phyloP scores from a whole-genome alignment of 2,113 vertebrate genomes.

The Cnemophilus loriae region DNA sequence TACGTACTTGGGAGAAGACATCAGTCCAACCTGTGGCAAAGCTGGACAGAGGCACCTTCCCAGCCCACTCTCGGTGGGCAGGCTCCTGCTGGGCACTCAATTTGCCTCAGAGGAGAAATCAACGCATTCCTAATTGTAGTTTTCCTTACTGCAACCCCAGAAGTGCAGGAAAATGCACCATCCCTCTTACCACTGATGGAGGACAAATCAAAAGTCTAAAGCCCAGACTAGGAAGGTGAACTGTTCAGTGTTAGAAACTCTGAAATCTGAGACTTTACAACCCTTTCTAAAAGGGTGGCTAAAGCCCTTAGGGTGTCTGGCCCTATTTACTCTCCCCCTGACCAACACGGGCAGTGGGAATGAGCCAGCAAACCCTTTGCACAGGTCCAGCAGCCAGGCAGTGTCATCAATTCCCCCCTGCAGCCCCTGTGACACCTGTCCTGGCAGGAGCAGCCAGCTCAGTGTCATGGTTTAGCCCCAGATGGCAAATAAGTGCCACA shows the following conservation, averaged over 20 bases:
- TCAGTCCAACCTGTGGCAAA: not conserved
- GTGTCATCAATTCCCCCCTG: not conserved
- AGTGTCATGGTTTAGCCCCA: rapidly evolving
- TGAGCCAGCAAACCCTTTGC: not conserved
- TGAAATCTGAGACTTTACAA: not conserved
- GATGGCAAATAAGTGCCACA: not conserved
- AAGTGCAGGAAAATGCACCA: not conserved
- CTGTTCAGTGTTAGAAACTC: not conserved
- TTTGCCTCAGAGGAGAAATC: not conserved
- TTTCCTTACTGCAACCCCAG: not conserved
- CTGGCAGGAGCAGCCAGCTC: not conserved
- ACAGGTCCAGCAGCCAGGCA: not conserved
- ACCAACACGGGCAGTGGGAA: rapidly evolving
- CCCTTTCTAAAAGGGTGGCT: not conserved
- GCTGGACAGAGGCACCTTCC: not conserved
- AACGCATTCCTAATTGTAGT: not conserved
- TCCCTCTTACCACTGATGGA: not conserved
- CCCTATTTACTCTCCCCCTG: not conserved
- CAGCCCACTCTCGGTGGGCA: not conserved
- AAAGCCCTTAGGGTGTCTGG: not conserved
- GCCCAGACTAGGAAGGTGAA: not conserved
- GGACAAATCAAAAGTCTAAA: not conserved
- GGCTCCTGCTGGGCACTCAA: not conserved
- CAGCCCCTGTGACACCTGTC: not conserved
- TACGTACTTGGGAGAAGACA: rapidly evolving